A percentile compares a stretch with the other conserved stretches of the same genome.
Evolutionary conservation across 2,888 invertebrate species (phyloP).

Genomic region (Venusia cambrica): DNA sequence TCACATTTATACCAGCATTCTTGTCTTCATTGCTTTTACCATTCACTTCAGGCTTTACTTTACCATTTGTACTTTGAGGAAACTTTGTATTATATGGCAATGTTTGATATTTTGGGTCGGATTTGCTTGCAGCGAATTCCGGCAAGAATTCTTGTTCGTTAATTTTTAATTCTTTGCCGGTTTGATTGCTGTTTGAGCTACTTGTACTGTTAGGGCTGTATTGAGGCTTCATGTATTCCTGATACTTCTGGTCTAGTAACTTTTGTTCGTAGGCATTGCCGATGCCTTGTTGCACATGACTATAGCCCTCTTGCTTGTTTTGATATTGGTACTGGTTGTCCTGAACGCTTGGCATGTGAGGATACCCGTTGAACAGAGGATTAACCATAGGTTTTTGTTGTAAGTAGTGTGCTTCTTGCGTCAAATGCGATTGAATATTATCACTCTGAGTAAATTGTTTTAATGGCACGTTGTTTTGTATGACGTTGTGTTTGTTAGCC

Average conservation of each 20-base stretch:
- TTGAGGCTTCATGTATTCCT: conserved; percentile 74
- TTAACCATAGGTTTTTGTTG: conserved; percentile 79
- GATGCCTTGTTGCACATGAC: conserved; percentile 72
- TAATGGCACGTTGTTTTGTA: conserved; percentile 78
- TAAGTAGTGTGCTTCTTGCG: conserved; percentile 74
- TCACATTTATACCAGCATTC: conserved; percentile 65
- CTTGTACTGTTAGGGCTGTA: conserved; percentile 81
- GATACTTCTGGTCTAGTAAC: conserved; percentile 71
- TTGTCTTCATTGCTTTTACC: conserved; percentile 65
- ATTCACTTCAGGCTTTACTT: conserved; percentile 62
- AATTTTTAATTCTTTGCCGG: conserved; percentile 70
- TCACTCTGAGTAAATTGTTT: conserved; percentile 75
- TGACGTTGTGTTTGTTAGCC: conserved; percentile 73
- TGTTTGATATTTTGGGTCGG: conserved; percentile 95
- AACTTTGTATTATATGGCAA: conserved; percentile 94
- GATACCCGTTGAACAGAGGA: conserved; percentile 69
- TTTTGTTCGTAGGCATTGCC: conserved; percentile 74
- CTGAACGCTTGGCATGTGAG: conserved; percentile 56
- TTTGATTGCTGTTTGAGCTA: conserved; percentile 75
- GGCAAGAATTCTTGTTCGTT: conserved; percentile 81
- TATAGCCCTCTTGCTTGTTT: conserved; percentile 64
- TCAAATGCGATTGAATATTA: conserved; percentile 70
- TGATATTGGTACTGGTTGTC: conserved; percentile 69
- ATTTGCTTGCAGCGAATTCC: conserved; percentile 89
- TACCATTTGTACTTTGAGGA: conserved; percentile 80